A percentile compares a stretch with the other conserved stretches of the same genome.
Conservation (phyloP, 2,797 vertebrate species). For the Lemur catta region DNA sequence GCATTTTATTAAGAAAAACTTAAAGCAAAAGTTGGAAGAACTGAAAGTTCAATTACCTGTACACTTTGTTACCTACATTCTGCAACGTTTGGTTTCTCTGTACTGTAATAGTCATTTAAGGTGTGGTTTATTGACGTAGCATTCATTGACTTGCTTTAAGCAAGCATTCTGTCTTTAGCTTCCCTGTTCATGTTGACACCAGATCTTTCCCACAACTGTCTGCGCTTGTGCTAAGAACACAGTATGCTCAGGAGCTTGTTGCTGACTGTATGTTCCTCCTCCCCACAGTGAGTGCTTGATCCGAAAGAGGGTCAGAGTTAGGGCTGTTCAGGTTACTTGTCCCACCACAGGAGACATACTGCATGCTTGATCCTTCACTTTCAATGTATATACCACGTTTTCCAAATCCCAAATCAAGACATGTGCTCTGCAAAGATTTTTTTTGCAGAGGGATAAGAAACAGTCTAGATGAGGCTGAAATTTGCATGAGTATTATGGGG, state of each 20-base stretch:
- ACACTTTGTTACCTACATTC: not conserved
- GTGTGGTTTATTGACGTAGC: not conserved
- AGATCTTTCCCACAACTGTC: not conserved
- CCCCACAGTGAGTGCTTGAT: not conserved
- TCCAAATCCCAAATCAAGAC: not conserved
- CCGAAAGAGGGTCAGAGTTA: not conserved
- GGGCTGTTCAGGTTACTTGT: too few species aligned
- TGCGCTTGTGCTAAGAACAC: not conserved
- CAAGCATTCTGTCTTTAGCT: not conserved
- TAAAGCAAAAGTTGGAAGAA: not conserved
- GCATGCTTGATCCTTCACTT: too few species aligned
- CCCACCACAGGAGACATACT: accelerated
- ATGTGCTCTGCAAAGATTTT: not conserved
- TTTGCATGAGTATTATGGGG: too few species aligned
- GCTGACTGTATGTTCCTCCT: not conserved
- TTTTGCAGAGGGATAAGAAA: not conserved
- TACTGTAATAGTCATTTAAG: not conserved
- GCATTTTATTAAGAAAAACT: not conserved
- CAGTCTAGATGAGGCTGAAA: not conserved
- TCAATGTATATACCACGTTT: accelerated
- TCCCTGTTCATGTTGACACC: not conserved
- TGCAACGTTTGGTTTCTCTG: not conserved
- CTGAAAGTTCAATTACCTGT: not conserved
- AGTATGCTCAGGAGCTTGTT: not conserved
- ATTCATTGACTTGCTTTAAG: not conserved